These are phyloP conservation scores for Rhinoraja longicauda DNA, from an alignment of 2,797 vertebrate species.

Conservation along the genomic window DNA sequence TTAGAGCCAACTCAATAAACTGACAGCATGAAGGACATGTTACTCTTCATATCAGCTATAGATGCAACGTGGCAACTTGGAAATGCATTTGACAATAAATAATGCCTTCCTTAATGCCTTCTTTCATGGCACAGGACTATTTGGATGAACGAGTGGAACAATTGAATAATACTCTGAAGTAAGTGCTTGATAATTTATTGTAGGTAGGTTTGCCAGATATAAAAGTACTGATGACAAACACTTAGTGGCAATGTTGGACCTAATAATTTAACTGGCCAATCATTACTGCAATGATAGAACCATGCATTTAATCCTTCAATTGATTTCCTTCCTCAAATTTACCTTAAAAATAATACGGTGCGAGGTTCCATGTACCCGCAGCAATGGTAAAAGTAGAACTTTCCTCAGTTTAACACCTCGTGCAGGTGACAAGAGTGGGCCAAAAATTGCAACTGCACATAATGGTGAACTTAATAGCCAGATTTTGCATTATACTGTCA, in stretches of 20 bases:
- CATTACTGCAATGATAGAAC: background rate
- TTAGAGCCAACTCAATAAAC: constrained; percentile 15
- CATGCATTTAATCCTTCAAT: background rate
- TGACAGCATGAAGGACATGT: constrained; percentile 33
- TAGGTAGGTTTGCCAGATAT: constrained; percentile 12
- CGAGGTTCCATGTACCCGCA: background rate
- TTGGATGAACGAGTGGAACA: constrained; percentile 29
- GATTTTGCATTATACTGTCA: no score
- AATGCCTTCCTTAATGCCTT: constrained; percentile 32
- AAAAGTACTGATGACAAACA: constrained; percentile 28
- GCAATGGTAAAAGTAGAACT: background rate
- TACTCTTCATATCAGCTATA: constrained; percentile 32
- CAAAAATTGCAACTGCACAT: background rate
- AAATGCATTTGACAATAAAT: constrained; percentile 32
- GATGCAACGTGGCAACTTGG: constrained; percentile 19
- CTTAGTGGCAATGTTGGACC: background rate
- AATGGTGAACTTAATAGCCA: background rate
- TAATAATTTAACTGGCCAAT: constrained; percentile 24
- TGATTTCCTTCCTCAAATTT: background rate
- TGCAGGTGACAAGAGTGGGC: background rate
- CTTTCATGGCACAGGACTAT: constrained; percentile 13
- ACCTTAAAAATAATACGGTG: background rate
- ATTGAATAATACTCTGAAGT: constrained; percentile 8
- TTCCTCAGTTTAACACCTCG: background rate
- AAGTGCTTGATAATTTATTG: constrained; percentile 32